Percentiles rank a stretch among this genome's conserved stretches.
phyloP scores from a whole-genome alignment of 2,797 vertebrate genomes.

The Sus cebifrons region DNA sequence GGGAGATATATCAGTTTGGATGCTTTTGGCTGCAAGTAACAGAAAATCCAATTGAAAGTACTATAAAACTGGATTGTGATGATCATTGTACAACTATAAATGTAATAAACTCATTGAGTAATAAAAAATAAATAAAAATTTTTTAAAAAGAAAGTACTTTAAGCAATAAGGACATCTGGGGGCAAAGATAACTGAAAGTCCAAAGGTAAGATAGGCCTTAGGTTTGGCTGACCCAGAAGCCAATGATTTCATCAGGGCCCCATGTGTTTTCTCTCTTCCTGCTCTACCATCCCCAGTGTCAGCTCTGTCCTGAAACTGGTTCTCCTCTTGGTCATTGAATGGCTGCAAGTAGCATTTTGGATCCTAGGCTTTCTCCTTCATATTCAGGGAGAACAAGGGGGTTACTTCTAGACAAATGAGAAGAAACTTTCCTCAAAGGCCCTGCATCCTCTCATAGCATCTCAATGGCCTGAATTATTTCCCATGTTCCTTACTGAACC shows the following conservation, averaged over 20 bases:
- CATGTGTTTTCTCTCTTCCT: not conserved
- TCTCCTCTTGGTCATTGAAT: not conserved
- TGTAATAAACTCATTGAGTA: too few relatives aligned
- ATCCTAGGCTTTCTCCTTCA: not conserved
- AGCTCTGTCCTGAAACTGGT: not conserved
- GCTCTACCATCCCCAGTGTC: not conserved
- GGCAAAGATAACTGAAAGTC: not conserved
- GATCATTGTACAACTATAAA: too few relatives aligned
- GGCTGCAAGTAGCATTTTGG: not conserved
- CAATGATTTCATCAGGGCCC: not conserved
- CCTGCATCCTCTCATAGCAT: not conserved
- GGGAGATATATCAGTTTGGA: not conserved
- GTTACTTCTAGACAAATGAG: conserved; percentile 12
- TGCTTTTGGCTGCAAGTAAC: conserved; percentile 19
- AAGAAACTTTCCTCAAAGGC: conserved; percentile 4
- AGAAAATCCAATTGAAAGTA: conserved; percentile 26
- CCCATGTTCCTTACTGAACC: not conserved
- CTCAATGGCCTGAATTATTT: not conserved
- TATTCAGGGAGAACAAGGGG: not conserved
- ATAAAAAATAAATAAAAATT: too few relatives aligned
- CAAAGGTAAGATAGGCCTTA: not conserved
- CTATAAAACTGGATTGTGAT: not conserved
- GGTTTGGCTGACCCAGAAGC: not conserved
- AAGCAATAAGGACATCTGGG: not conserved
- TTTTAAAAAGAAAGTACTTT: not conserved